Base-by-base conservation (phyloP, 2,113 vertebrate species). In the Neomonachus schauinslandi region DNA sequence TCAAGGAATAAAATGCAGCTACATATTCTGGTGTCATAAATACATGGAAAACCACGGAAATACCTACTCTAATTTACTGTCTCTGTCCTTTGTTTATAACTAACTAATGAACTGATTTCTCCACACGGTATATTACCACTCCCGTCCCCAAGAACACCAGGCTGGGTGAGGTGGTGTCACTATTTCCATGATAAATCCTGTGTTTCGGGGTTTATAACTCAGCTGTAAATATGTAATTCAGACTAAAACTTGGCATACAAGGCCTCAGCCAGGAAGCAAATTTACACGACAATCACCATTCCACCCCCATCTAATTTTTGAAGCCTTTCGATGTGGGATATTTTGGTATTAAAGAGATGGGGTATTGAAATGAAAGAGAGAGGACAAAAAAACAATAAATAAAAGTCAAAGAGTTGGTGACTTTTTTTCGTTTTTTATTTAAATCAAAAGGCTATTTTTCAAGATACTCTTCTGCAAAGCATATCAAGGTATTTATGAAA, bases 21-120 rank as follows among this genome's bases (percentile, higher is more conserved):
- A 98, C 98, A 98, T 98, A 98, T 98, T 98, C 97, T 91, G 97
- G 94, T 97, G 98, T 97, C 98, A 97, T 98, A 98, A 98, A 99
- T 98, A 98, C 90, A 97, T 18, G 97, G 96, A 97, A 98, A 98
- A 98, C 97, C 96, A 97, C 96, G 97, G 98, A 98, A 98, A 98
- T 98, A 98, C 98, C 97, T 98, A 92, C 97, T 95, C 96, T 98
- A 98, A 99, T 99, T 99, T 99, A 99, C 98, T 97, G 31, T 98
- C 97, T 98, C 98, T 98, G 98, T 98, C 98, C 96, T 98, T 98
- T 98, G 98, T 99, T 98, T 98, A 98, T 98, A 98, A 99, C 99
- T 98, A 98, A 98, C 98, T 98, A 98, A 98, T 98, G 99, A 98
- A 98, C 98, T 98, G 98, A 97, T 98, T 98, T 98, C 97, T 98